A percentile compares a stretch with the other conserved stretches of the same genome.
phyloP scores from a whole-genome alignment of 2,797 vertebrate species.

The Xerus rutilus region DNA sequence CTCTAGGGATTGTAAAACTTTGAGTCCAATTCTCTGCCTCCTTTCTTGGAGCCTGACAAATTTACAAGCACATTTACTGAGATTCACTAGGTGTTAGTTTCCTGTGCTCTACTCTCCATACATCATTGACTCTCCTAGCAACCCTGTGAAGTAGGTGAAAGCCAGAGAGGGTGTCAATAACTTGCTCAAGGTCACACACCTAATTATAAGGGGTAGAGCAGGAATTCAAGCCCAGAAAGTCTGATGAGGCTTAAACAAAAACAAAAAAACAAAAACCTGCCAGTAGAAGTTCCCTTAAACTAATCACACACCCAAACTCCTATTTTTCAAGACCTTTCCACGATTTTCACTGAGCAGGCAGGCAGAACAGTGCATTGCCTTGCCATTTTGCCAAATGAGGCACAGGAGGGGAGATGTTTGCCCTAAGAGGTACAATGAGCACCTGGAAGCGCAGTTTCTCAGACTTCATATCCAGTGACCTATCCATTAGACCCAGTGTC shows the following conservation, averaged over 20 bases:
- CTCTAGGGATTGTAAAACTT: neutral
- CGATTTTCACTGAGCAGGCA: neutral
- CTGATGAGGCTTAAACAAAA: neutral
- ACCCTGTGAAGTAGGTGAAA: neutral
- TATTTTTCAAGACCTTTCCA: neutral
- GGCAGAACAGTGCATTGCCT: neutral
- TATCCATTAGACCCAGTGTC: neutral
- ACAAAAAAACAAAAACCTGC: neutral
- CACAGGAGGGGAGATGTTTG: neutral
- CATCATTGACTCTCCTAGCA: neutral
- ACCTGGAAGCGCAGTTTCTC: neutral
- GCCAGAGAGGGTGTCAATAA: neutral
- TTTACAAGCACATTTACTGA: neutral
- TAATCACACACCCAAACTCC: neutral
- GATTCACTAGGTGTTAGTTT: neutral
- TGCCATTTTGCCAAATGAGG: neutral
- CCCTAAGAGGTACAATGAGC: neutral
- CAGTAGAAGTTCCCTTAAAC: neutral
- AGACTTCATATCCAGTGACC: too few species aligned
- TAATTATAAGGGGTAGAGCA: constrained; percentile 22
- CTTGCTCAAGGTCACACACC: neutral
- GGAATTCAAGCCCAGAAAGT: constrained; percentile 41
- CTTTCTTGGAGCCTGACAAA: neutral
- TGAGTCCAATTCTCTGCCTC: neutral
- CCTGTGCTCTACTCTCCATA: neutral